phyloP scores from a whole-genome alignment of 1,140 invertebrate genomes.

The Macrotrachela quadricornifera region DNA sequence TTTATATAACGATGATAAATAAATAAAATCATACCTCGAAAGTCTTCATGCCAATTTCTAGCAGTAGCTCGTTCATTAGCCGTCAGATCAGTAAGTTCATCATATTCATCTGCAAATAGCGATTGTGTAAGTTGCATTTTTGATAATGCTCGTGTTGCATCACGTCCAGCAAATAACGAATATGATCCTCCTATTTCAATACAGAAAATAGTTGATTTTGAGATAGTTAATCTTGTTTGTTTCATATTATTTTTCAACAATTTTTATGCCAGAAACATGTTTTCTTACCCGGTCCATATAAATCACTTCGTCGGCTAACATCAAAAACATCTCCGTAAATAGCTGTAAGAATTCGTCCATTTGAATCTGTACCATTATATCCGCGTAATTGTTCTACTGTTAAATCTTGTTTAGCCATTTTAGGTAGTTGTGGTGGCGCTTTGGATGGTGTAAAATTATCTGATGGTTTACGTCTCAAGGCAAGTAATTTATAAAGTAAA shows the following conservation, averaged over 20 bases:
- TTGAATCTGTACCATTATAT: conserved; percentile 44
- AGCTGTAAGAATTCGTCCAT: conserved; percentile 70
- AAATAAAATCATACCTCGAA: conserved; percentile 41
- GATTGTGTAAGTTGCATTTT: conserved; percentile 53
- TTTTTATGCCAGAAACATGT: too few relatives aligned
- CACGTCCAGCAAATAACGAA: conserved; percentile 71
- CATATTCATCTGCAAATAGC: conserved; percentile 55
- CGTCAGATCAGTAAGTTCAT: conserved; percentile 78
- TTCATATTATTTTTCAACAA: too few relatives aligned
- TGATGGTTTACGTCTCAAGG: too few relatives aligned
- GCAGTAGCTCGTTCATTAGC: conserved; percentile 43
- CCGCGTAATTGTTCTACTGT: conserved; percentile 61
- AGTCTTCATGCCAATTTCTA: conserved; percentile 91
- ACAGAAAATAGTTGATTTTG: too few relatives aligned
- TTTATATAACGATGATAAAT: too few relatives aligned
- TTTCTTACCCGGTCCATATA: conserved; percentile 79
- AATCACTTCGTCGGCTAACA: conserved; percentile 60
- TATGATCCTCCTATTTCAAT: conserved; percentile 59
- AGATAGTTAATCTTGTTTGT: too few relatives aligned
- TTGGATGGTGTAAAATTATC: too few relatives aligned
- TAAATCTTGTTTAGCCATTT: conserved; percentile 66
- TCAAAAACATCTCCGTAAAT: conserved; percentile 90
- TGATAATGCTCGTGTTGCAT: conserved; percentile 76
- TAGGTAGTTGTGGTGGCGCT: conserved; percentile 38
- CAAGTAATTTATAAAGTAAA: neutral